phyloP scores from a whole-genome alignment of 2,113 vertebrate species.

The Orientallactaga bullata region DNA sequence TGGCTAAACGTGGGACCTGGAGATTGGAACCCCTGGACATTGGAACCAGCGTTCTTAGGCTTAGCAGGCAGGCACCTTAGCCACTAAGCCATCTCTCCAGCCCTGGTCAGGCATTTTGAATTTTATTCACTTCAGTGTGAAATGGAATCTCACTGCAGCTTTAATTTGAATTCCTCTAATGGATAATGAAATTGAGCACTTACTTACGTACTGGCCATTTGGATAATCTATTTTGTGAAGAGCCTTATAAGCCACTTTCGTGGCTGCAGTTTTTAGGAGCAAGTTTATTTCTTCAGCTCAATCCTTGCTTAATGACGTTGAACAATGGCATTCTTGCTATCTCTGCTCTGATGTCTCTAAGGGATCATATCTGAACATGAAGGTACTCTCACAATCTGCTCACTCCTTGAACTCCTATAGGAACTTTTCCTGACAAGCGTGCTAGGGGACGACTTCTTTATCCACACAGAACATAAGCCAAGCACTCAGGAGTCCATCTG shows the following conservation, averaged over 20 bases:
- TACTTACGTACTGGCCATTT: slow-evolving; percentile 24
- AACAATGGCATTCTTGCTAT: not conserved
- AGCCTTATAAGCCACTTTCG: not conserved
- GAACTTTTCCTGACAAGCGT: not conserved
- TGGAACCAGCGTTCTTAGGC: too few relatives aligned
- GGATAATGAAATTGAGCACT: slow-evolving; percentile 41
- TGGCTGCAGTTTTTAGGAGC: slow-evolving; percentile 9
- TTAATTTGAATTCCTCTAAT: slow-evolving; percentile 18
- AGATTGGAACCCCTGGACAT: too few relatives aligned
- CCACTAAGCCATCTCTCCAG: too few relatives aligned
- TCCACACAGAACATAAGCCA: not conserved
- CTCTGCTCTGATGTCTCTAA: not conserved
- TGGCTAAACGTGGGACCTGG: too few relatives aligned
- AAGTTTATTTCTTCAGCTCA: slow-evolving; percentile 33
- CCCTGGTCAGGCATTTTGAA: not conserved
- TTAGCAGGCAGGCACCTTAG: too few relatives aligned
- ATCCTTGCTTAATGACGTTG: not conserved
- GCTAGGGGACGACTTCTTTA: not conserved
- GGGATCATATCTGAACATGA: not conserved
- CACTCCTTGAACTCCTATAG: not conserved
- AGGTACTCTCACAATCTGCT: not conserved
- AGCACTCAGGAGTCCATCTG: not conserved
- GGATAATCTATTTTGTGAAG: slow-evolving; percentile 44
- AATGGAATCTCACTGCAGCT: slow-evolving; percentile 10
- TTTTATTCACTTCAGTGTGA: slow-evolving; percentile 1